Base-by-base conservation (phyloP, 2,797 vertebrate species). In the Galagoides demidoff region DNA sequence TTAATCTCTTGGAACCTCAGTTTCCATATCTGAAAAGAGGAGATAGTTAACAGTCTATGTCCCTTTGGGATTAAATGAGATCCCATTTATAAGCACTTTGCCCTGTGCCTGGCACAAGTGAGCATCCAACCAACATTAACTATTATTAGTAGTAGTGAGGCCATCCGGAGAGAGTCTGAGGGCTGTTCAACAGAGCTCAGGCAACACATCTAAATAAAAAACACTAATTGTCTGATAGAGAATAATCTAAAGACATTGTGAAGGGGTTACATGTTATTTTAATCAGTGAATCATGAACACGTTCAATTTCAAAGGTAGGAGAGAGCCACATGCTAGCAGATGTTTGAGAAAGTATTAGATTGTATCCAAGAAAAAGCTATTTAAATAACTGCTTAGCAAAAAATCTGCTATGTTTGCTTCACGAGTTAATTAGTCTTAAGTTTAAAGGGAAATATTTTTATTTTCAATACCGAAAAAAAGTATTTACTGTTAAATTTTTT, bases 181-280 rank as follows among this genome's bases (percentile, higher is more conserved):
- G 17, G 76, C 79, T 78, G 34, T 73, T 91, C 61, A 88, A 6
- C 27, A 79, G 57, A 64, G 55, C 55, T 94, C 89, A 95, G 83
- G 45, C 61, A 92, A 82, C 84, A 94, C 77, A 79, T 94, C 63
- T 95, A 97, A 95, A 95, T 96, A 94, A 96, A 96, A 96, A 92
- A 82, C 73, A 95, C 71, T 74, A 85, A 90, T 83, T 97, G 55
- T 49, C 66, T 89, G 31, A 73, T 71, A 70, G 92, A 94, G 78
- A 92, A 63, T 88, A 89, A 77, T 87, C 76, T 49, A 57, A 90
- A 85, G 73, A 78, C 71, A 34, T 16, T 66, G 73, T 19, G 57
- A 94, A 96, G 76, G 68, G 79, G 84, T 66, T 85, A 94, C 89
- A 78, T 78, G 43, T 61, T 96, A 91, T 88, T 96, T 95, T 97